Evolutionary conservation across 2,113 vertebrate species (phyloP).

Genomic region (Sterrhoptilus dennistouni): DNA sequence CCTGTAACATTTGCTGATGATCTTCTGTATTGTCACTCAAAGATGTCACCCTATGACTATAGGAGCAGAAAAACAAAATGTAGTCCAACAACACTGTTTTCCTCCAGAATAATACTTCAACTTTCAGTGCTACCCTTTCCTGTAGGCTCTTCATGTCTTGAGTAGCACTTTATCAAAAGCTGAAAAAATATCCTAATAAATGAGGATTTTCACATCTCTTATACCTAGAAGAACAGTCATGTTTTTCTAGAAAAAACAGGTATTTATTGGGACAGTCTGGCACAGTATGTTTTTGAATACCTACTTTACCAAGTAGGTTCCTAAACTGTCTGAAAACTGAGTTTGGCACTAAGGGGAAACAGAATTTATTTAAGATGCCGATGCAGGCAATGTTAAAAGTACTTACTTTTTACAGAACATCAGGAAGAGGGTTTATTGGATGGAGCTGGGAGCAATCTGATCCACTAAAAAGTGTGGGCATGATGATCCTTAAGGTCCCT

Average conservation of each 20-base stretch:
- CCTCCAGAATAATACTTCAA: not conserved
- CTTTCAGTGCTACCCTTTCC: not conserved
- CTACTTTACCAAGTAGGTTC: not conserved
- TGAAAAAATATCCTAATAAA: not conserved
- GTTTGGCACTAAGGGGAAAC: not conserved
- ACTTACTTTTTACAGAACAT: not conserved
- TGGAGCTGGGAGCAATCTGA: not conserved
- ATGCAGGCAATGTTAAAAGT: not conserved
- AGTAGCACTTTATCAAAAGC: not conserved
- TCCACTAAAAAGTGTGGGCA: not conserved
- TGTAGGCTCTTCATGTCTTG: not conserved
- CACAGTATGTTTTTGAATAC: not conserved
- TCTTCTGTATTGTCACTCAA: not conserved
- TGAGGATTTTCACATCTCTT: not conserved
- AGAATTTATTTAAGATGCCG: not conserved
- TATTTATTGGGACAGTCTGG: not conserved
- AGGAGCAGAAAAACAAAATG: not conserved
- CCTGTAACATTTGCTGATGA: not conserved
- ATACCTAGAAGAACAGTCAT: not conserved
- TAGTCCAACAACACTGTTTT: not conserved
- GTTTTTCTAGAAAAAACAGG: not conserved
- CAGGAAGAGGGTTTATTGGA: not conserved
- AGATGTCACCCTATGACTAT: not conserved
- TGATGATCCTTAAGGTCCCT: not conserved
- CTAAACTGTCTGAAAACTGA: not conserved